phyloP scores from a whole-genome alignment of 2,888 invertebrate species.

The Drosophila villosipedis region DNA sequence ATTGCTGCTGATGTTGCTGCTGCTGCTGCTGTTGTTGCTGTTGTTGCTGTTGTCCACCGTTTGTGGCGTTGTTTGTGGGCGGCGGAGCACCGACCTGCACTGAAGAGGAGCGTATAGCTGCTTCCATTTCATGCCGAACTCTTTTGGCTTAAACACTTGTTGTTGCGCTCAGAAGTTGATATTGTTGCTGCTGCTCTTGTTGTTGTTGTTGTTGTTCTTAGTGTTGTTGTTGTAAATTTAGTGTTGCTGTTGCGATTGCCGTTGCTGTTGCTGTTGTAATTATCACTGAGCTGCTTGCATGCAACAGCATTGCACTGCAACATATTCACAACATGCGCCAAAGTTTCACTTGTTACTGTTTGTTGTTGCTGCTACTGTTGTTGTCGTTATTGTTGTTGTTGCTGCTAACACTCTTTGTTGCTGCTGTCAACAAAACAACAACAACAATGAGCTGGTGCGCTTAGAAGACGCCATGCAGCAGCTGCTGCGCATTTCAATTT shows the following conservation, averaged over 20 bases:
- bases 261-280: slow-evolving; percentile 43
- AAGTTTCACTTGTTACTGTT: slow-evolving; percentile 36
- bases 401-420: slow-evolving; percentile 7
- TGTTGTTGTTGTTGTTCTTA: slow-evolving; percentile 41
- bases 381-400: slow-evolving; percentile 29
- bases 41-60: slow-evolving; percentile 79
- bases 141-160: slow-evolving; percentile 81
- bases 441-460: slow-evolving; percentile 36
- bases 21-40: slow-evolving; percentile 71
- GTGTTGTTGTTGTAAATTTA: slow-evolving; percentile 18
- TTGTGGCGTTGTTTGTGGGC: slow-evolving; percentile 82
- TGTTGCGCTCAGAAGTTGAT: slow-evolving; percentile 71
- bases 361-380: slow-evolving; percentile 25
- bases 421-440: slow-evolving; percentile 42
- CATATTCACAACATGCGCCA: slow-evolving; percentile 57
- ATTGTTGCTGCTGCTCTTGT: slow-evolving; percentile 38
- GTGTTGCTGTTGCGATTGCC: slow-evolving; percentile 26
- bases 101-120: slow-evolving; percentile 86
- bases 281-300: slow-evolving; percentile 60
- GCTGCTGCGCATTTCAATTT: slow-evolving; percentile 33
- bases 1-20: slow-evolving; percentile 41
- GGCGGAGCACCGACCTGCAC: slow-evolving; percentile 86
- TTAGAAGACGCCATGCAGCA: slow-evolving; percentile 48
- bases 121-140: slow-evolving; percentile 86
- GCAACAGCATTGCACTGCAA: slow-evolving; percentile 74